A percentile compares a stretch with the other conserved stretches of the same genome.
Evolutionary conservation across 2,113 vertebrate genomes (phyloP).

Genomic region (Colius striatus): DNA sequence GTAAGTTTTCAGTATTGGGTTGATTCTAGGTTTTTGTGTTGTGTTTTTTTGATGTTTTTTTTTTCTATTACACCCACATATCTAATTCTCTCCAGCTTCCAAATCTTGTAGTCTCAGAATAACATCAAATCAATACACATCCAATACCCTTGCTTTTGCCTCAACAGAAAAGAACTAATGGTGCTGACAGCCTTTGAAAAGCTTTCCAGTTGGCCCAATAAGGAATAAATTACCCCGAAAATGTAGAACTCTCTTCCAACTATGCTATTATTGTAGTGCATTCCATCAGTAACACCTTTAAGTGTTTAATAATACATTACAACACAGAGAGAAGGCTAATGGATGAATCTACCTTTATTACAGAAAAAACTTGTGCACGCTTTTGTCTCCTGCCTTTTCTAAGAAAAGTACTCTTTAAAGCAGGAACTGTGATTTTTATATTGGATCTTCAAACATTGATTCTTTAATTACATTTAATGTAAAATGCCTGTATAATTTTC

Average conservation of each 20-base stretch:
- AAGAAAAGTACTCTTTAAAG: neutral
- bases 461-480: neutral
- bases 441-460: neutral
- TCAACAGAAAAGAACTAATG: conserved; percentile 31
- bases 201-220: conserved; percentile 41
- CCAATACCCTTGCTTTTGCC: conserved; percentile 7
- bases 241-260: conserved; percentile 10
- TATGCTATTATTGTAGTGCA: conserved; percentile 20
- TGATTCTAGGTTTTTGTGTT: neutral
- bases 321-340: neutral
- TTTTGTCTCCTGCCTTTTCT: neutral
- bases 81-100: neutral
- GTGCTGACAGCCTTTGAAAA: conserved; percentile 52
- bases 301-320: conserved; percentile 58
- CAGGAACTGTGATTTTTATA: neutral
- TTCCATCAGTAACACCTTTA: conserved; percentile 8
- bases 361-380: neutral
- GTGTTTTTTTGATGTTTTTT: neutral
- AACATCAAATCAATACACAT: conserved; percentile 52
- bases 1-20: neutral
- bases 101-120: conserved; percentile 36
- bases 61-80: neutral
- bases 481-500: neutral
- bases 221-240: conserved; percentile 56
- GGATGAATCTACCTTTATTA: neutral